Evolutionary conservation across 2,888 invertebrate species (phyloP).

Genomic region (Phaedon cochleariae): DNA sequence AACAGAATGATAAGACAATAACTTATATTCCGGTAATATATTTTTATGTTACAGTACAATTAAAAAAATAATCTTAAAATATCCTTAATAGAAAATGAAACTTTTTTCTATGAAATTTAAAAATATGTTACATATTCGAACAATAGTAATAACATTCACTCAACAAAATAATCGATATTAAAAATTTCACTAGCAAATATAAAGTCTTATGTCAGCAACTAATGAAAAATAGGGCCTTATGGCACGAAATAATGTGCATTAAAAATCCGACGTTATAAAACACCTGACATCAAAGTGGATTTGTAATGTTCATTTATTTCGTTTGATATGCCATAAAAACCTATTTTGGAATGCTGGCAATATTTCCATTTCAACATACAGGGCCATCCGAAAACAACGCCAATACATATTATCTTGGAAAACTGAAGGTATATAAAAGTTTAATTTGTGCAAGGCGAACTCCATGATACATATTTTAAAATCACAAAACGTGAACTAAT

Average conservation of each 20-base stretch:
- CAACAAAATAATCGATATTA: slow-evolving; percentile 29
- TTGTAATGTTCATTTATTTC: background rate
- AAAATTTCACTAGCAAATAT: background rate
- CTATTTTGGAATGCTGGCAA: background rate
- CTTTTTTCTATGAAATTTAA: slow-evolving; percentile 15
- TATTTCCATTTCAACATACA: background rate
- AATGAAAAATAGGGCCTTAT: background rate
- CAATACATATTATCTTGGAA: background rate
- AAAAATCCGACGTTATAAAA: background rate
- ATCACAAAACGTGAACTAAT: no score
- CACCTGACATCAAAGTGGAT: background rate
- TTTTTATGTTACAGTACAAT: slow-evolving; percentile 36
- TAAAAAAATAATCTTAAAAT: slow-evolving; percentile 42
- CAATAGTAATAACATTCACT: slow-evolving; percentile 26
- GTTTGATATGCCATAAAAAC: background rate
- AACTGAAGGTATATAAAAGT: background rate
- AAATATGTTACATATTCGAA: slow-evolving; percentile 18
- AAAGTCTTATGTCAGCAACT: background rate
- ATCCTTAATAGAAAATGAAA: slow-evolving; percentile 34
- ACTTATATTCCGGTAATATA: slow-evolving; percentile 37
- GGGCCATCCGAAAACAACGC: background rate
- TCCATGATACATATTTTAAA: no score
- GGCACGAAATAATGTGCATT: background rate
- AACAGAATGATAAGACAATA: slow-evolving; percentile 29
- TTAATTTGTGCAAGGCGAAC: no score